Evolutionary conservation across 2,888 invertebrate species (phyloP).

Genomic region (Leptinotarsa haldemani): DNA sequence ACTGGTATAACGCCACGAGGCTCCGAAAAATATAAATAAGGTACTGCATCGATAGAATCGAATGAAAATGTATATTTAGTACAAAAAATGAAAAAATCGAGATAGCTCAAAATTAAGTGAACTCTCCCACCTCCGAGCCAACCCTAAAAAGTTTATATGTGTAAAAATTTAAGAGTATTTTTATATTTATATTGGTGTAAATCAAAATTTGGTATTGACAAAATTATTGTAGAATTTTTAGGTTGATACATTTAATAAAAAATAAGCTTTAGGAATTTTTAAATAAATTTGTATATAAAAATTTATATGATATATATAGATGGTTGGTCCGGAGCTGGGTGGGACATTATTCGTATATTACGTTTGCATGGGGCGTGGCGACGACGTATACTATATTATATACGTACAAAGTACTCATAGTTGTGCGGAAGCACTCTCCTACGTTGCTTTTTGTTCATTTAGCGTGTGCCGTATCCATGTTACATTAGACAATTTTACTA

Average conservation of each 20-base stretch:
- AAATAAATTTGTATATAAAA: conserved; percentile 78
- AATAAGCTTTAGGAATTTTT: conserved; percentile 77
- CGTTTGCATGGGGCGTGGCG: conserved; percentile 64
- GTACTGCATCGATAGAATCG: conserved; percentile 67
- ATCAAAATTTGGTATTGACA: conserved; percentile 68
- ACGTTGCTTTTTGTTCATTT: conserved; percentile 64
- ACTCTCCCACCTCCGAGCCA: conserved; percentile 55
- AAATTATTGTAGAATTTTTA: conserved; percentile 67
- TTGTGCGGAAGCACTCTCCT: conserved; percentile 64
- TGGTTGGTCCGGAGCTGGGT: conserved; percentile 65
- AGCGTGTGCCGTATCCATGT: conserved; percentile 68
- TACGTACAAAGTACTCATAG: conserved; percentile 67
- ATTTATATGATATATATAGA: conserved; percentile 73
- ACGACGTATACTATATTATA: conserved; percentile 65
- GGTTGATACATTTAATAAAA: conserved; percentile 68
- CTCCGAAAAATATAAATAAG: conserved; percentile 65
- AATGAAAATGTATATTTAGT: conserved; percentile 67
- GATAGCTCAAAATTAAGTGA: conserved; percentile 67
- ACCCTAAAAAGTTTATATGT: conserved; percentile 65
- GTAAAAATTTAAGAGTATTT: conserved; percentile 68
- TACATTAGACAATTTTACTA: conserved; percentile 69
- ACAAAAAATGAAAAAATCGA: conserved; percentile 65
- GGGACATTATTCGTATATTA: conserved; percentile 61
- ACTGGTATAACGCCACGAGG: conserved; percentile 65
- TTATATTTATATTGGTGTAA: conserved; percentile 69